These are phyloP conservation scores for Drosophila ochracea DNA, from an alignment of 2,888 invertebrate genomes.

Conservation along the genomic window DNA sequence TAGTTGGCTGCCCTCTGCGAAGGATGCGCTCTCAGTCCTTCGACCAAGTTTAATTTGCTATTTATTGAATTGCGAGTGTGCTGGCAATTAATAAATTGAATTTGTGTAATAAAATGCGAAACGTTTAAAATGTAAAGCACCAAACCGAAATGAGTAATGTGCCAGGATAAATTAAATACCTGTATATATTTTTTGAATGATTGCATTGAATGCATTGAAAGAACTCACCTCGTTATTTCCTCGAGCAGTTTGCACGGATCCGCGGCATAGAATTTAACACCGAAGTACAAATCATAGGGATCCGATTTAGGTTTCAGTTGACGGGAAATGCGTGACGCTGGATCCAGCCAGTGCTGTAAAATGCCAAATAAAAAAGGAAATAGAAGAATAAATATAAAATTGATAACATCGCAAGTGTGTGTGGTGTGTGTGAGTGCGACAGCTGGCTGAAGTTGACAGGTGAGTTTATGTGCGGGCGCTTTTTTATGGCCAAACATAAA, in stretches of 20 bases:
- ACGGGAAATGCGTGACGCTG: conserved; percentile 93
- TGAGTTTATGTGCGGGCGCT: conserved; percentile 24
- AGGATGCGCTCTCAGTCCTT: conserved; percentile 8
- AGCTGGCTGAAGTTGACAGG: conserved; percentile 36
- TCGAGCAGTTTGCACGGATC: conserved; percentile 98
- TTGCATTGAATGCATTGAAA: neutral
- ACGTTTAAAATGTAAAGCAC: conserved; percentile 29
- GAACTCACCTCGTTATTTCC: conserved; percentile 95
- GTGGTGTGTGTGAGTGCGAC: conserved; percentile 14
- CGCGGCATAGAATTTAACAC: conserved; percentile 98
- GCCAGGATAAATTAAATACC: neutral
- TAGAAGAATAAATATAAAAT: conserved; percentile 38
- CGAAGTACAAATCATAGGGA: conserved; percentile 96
- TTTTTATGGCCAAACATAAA: conserved; percentile 38
- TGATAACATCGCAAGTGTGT: conserved; percentile 31
- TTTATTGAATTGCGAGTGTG: conserved; percentile 63
- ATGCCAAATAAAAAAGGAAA: conserved; percentile 38
- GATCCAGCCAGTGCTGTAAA: conserved; percentile 96
- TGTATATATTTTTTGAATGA: neutral
- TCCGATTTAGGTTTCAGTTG: conserved; percentile 91
- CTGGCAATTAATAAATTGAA: conserved; percentile 73
- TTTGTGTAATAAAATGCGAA: conserved; percentile 60
- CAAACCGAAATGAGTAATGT: neutral
- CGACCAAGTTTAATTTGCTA: conserved; percentile 61
- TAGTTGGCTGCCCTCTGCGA: conserved; percentile 52